Percentiles rank a stretch among this genome's conserved stretches.
phyloP scores from a whole-genome alignment of 2,113 vertebrate species.

The Gyps fulvus region DNA sequence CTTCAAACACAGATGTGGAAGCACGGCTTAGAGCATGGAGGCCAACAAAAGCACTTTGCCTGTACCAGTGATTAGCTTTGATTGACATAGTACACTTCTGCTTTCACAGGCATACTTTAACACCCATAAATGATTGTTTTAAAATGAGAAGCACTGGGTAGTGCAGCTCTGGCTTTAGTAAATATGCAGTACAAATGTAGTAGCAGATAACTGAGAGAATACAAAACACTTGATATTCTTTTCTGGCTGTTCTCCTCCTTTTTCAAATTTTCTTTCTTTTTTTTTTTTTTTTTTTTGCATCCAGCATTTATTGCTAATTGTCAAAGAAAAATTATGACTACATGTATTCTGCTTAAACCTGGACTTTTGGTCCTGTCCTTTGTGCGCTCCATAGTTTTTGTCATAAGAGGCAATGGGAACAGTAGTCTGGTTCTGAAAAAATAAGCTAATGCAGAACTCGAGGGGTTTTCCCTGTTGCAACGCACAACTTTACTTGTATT shows the following conservation, averaged over 20 bases:
- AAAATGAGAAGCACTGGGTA: constrained; percentile 70
- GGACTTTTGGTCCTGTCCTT: neutral
- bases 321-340: neutral
- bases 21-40: constrained; percentile 76
- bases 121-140: constrained; percentile 76
- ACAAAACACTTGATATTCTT: neutral
- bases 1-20: constrained; percentile 84
- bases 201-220: constrained; percentile 46
- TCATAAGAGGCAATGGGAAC: neutral
- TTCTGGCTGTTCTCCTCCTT: neutral
- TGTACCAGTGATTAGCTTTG: constrained; percentile 83
- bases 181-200: constrained; percentile 41
- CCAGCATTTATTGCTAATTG: neutral
- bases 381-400: neutral
- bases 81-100: constrained; percentile 79
- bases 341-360: neutral
- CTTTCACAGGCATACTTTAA: constrained; percentile 72
- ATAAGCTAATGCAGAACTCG: neutral
- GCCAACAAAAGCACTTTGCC: constrained; percentile 80
- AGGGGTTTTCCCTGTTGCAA: neutral
- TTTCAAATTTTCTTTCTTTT: neutral
- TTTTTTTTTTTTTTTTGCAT: neutral
- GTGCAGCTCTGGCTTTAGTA: constrained; percentile 41
- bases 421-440: neutral
- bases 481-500: neutral